These are phyloP conservation scores for Dromiciops gliroides DNA, from an alignment of 2,113 vertebrate species.

Conservation along the genomic window DNA sequence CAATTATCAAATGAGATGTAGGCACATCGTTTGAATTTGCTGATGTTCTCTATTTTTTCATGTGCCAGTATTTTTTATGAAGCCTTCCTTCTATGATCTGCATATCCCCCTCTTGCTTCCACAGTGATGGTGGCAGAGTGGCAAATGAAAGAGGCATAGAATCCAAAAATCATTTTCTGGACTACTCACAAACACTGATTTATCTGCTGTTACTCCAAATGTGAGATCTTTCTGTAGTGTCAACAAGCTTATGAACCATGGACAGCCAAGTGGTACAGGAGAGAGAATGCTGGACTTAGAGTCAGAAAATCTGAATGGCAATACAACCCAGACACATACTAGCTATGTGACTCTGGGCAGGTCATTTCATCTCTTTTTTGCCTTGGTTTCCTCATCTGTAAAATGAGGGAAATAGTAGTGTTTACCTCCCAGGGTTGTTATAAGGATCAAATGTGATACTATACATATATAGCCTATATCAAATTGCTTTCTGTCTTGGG, in stretches of 20 bases:
- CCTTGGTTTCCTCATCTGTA: background rate
- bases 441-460: background rate
- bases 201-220: background rate
- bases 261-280: background rate
- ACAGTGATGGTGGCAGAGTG: background rate
- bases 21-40: background rate
- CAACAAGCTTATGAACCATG: background rate
- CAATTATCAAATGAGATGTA: background rate
- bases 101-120: background rate
- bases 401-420: background rate
- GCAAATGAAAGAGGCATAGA: background rate
- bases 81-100: background rate
- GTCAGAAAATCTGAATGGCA: background rate
- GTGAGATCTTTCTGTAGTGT: background rate
- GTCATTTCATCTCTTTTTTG: background rate
- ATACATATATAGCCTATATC: too few species aligned
- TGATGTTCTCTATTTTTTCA: background rate
- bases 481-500: too few species aligned
- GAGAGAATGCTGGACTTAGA: background rate
- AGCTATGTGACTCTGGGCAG: background rate
- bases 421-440: background rate
- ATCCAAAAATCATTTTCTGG: background rate
- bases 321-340: background rate
- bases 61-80: too few species aligned
- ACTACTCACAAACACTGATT: background rate